Percentiles rank a stretch among this genome's conserved stretches.
Evolutionary conservation across 2,797 vertebrate species (phyloP).

Genomic region (Enoplosus armatus): DNA sequence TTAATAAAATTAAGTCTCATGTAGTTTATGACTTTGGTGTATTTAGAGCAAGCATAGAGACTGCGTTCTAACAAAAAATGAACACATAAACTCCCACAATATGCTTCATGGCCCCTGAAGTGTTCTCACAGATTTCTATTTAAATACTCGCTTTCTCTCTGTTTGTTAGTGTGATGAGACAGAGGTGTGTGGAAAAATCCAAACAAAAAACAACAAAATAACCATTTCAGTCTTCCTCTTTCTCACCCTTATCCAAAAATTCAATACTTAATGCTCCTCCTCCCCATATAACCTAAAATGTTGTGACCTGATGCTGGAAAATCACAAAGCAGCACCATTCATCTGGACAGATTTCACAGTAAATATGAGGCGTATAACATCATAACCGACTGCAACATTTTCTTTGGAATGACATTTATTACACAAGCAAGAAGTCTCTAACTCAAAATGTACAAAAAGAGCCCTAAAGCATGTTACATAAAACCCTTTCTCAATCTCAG

Average conservation of each 20-base stretch:
- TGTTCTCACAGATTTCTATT: not conserved
- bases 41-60: not conserved
- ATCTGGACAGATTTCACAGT: not conserved
- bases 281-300: not conserved
- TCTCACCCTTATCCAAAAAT: not conserved
- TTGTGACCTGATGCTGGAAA: not conserved
- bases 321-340: not conserved
- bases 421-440: slow-evolving; percentile 46
- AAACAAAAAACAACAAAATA: too few species aligned
- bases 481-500: not conserved
- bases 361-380: not conserved
- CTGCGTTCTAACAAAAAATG: not conserved
- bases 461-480: slow-evolving; percentile 12
- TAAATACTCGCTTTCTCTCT: not conserved
- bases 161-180: not conserved
- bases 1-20: not conserved
- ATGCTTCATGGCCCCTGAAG: not conserved
- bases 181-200: slow-evolving; percentile 3
- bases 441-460: slow-evolving; percentile 57
- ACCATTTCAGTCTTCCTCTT: not conserved
- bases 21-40: not conserved
- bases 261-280: not conserved
- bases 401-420: slow-evolving; percentile 69
- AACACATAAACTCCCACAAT: not conserved
- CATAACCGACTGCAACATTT: not conserved